phyloP scores from a whole-genome alignment of 2,113 vertebrate genomes.

The Gorilla gorilla region DNA sequence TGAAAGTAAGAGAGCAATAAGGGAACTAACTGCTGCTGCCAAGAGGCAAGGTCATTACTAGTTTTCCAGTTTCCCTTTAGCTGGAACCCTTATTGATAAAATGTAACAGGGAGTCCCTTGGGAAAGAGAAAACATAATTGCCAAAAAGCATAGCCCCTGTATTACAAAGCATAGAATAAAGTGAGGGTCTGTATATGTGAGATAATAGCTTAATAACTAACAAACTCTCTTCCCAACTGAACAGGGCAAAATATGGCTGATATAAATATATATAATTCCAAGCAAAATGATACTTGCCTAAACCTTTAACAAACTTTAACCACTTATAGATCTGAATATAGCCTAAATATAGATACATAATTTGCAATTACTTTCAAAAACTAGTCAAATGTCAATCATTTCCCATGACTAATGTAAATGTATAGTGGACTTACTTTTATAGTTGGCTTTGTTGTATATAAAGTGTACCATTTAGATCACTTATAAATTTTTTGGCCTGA shows the following conservation, averaged over 20 bases:
- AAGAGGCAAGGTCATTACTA: neutral
- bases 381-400: neutral
- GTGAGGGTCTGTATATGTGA: neutral
- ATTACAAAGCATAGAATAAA: neutral
- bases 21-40: neutral
- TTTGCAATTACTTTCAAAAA: neutral
- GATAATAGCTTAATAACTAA: neutral
- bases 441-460: neutral
- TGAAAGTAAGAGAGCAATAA: neutral
- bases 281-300: neutral
- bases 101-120: neutral
- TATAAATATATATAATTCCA: neutral
- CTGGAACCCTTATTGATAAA: neutral
- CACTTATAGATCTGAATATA: neutral
- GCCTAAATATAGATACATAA: neutral
- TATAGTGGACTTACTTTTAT: neutral
- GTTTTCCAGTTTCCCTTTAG: neutral
- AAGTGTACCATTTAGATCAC: neutral
- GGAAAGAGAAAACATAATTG: neutral
- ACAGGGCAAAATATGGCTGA: neutral
- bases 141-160: neutral
- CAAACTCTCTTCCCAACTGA: neutral
- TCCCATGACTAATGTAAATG: neutral
- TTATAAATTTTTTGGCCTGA: neutral
- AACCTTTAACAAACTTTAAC: neutral